These are phyloP conservation scores for Aotus griseimembra DNA, from an alignment of 2,797 vertebrate genomes.

Conservation along the genomic window DNA sequence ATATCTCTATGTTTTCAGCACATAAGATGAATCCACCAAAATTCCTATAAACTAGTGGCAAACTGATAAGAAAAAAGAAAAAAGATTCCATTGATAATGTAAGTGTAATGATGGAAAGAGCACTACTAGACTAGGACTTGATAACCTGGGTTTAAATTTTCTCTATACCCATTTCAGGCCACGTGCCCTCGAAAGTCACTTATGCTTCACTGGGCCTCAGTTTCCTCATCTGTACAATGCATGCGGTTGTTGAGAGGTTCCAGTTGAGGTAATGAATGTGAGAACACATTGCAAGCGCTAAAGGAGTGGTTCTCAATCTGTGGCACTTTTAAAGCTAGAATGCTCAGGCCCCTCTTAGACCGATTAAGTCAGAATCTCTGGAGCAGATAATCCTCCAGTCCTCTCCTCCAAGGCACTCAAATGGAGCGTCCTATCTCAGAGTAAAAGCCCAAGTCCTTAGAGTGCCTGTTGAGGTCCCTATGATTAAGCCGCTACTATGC, in stretches of 20 bases:
- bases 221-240: not conserved
- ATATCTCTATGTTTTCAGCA: not conserved
- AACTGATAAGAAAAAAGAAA: not conserved
- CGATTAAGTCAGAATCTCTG: not conserved
- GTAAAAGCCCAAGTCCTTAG: not conserved
- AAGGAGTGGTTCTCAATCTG: not conserved
- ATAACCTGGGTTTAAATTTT: not conserved
- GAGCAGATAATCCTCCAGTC: not conserved
- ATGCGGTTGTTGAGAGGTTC: not conserved
- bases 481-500: not conserved
- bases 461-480: not conserved
- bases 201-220: not conserved
- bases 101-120: not conserved
- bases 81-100: not conserved
- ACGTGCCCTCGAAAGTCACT: not conserved
- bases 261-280: not conserved
- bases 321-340: not conserved
- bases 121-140: not conserved
- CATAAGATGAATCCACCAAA: not conserved
- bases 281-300: not conserved
- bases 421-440: not conserved
- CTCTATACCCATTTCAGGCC: not conserved
- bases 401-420: not conserved
- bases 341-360: not conserved
- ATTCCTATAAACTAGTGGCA: not conserved